phyloP scores from a whole-genome alignment of 2,888 invertebrate species.

The Oscheius sp. region DNA sequence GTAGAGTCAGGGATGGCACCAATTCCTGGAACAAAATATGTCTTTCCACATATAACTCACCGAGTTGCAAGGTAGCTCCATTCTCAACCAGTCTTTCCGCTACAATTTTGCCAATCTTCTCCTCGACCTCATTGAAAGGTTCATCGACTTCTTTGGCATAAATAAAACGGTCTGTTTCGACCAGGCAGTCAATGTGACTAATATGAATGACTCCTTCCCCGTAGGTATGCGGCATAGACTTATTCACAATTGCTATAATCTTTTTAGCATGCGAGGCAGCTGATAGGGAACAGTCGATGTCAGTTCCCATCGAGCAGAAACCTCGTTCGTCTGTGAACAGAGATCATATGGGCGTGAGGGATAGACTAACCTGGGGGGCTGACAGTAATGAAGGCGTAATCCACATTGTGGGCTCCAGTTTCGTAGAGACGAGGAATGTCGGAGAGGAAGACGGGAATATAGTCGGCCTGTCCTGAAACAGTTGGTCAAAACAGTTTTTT shows the following conservation, averaged over 20 bases:
- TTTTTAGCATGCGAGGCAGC: slow-evolving; percentile 86
- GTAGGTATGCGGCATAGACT: slow-evolving; percentile 90
- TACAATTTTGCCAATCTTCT: slow-evolving; percentile 77
- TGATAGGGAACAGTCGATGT: slow-evolving; percentile 89
- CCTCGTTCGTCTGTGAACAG: slow-evolving; percentile 84
- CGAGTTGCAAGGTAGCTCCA: slow-evolving; percentile 92
- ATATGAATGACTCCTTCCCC: slow-evolving; percentile 91
- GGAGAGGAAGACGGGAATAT: slow-evolving; percentile 89
- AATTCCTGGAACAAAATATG: slow-evolving; percentile 78
- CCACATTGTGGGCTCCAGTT: slow-evolving; percentile 81
- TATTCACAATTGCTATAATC: slow-evolving; percentile 85
- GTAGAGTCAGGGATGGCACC: slow-evolving; percentile 96
- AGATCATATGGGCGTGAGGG: background rate
- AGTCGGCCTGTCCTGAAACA: slow-evolving; percentile 83
- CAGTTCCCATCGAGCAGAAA: slow-evolving; percentile 91
- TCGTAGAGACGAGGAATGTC: slow-evolving; percentile 91
- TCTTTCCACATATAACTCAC: slow-evolving; percentile 22
- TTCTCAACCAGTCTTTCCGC: slow-evolving; percentile 90
- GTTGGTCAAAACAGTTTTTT: no score
- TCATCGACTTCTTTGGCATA: slow-evolving; percentile 23
- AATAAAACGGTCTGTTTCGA: slow-evolving; percentile 73
- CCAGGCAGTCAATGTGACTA: slow-evolving; percentile 90
- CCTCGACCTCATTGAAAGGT: slow-evolving; percentile 25
- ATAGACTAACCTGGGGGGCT: slow-evolving; percentile 44
- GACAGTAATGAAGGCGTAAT: slow-evolving; percentile 76